Conservation (phyloP, 1,140 invertebrate species). For the Zelostemma sp. region DNA sequence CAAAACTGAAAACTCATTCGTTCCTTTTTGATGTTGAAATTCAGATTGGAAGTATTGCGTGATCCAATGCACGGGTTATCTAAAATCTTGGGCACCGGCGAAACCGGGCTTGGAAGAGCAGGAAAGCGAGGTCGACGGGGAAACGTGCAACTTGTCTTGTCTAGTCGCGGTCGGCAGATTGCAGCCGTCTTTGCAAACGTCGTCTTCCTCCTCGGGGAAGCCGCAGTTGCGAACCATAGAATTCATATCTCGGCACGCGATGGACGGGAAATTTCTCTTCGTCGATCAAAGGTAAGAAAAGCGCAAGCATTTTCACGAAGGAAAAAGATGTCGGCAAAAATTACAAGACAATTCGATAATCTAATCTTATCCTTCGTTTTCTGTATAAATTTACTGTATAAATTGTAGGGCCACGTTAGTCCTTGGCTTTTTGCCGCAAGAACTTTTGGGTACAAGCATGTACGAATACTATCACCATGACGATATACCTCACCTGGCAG, state of each 20-base stretch:
- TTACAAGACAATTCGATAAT: no score
- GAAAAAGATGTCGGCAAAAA: no score
- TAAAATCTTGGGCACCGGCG: slow-evolving; percentile 91
- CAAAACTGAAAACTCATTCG: no score
- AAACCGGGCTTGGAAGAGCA: slow-evolving; percentile 79
- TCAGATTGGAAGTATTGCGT: slow-evolving; percentile 83
- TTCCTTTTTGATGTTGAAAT: slow-evolving; percentile 10
- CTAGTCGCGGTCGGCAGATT: slow-evolving; percentile 85
- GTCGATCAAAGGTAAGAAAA: slow-evolving; percentile 85
- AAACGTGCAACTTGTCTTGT: slow-evolving; percentile 85
- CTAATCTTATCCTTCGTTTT: no score
- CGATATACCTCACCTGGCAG: slow-evolving; percentile 84
- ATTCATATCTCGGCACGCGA: slow-evolving; percentile 94
- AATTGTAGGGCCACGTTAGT: slow-evolving; percentile 84
- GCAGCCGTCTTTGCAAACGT: slow-evolving; percentile 67
- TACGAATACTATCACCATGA: slow-evolving; percentile 93
- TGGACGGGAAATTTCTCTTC: slow-evolving; percentile 97
- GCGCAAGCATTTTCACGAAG: no score
- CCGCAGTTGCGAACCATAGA: slow-evolving; percentile 71
- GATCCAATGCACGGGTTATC: slow-evolving; percentile 90
- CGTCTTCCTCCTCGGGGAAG: slow-evolving; percentile 47
- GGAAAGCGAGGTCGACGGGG: slow-evolving; percentile 77
- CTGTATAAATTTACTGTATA: not conserved
- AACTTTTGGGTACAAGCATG: slow-evolving; percentile 91
- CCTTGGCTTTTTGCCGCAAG: slow-evolving; percentile 92